Evolutionary conservation across 2,888 invertebrate genomes (phyloP), one percentile per base, ranked within the genome.

Genomic region (Zygaena filipendulae): DNA sequence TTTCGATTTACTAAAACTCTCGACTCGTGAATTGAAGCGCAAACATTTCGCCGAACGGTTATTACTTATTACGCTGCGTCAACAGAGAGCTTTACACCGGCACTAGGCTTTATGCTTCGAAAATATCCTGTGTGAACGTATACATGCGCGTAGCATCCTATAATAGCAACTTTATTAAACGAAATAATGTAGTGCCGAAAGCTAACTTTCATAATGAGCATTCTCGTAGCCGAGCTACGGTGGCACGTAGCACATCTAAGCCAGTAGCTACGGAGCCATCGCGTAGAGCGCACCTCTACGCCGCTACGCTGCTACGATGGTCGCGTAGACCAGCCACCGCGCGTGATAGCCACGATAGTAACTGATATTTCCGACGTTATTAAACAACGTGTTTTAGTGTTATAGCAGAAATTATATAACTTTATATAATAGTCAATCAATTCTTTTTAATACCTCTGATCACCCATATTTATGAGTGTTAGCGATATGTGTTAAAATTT

Each of bases 141-240:
- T 23, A 12, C 23, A 12, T 23, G 23, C 23, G n/a, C 23, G 23
- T 12, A 13, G 23, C 7, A 23, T 23, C 13, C 12, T 23, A 23
- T 3, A 30, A 23, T 21, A 32, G 47, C 44, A 51, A 56, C 59
- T 60, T 61, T 64, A 64, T 66, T 64, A 64, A 59, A 59, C 56
- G 53, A 57, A 61, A 64, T 64, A 59, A 62, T 59, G 54, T 58
- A 55, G 57, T 49, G 47, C 52, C 52, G 52, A 42, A 37, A 29
- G 38, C 46, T 41, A 43, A 47, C 49, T 48, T 49, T 41, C 39
- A 45, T 62, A 43, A 66, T 61, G 59, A 61, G 59, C 60, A 58
- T 54, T 58, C 53, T 54, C 56, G 52, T 47, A 28, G 30, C 33
- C 27, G 25, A 23, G 31, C 25, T 27, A 35, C 36, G 35, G 25